These are phyloP conservation scores for Rapana venosa DNA, from an alignment of 2,888 invertebrate genomes.

Conservation along the genomic window DNA sequence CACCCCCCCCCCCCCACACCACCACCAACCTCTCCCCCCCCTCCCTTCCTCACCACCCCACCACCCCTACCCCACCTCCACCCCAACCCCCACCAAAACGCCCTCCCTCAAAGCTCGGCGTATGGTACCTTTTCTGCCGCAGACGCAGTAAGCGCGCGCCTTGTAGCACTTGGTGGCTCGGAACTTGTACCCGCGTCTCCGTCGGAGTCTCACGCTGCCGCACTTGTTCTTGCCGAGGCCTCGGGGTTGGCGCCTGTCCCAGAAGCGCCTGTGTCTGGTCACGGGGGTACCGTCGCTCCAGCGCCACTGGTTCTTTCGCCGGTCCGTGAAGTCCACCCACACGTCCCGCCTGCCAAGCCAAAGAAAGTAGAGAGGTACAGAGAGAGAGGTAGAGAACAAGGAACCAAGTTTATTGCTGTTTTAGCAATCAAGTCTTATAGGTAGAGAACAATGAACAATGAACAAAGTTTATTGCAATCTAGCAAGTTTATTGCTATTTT, in stretches of 20 bases:
- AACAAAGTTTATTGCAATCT: no score
- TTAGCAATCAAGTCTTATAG: no score
- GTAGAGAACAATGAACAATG: no score
- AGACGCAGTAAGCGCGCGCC: neutral
- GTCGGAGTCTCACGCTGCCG: neutral
- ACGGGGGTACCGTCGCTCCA: conserved; percentile 2
- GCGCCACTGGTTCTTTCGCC: neutral
- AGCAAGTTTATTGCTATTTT: no score
- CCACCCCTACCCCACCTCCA: neutral
- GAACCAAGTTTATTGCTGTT: no score
- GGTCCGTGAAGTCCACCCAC: neutral
- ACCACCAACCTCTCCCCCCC: neutral
- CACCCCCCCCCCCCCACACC: no score
- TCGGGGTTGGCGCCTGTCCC: neutral
- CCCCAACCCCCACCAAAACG: neutral
- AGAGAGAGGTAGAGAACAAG: no score
- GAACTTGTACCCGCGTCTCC: neutral
- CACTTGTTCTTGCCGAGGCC: neutral
- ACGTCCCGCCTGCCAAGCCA: neutral
- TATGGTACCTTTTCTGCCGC: conserved; percentile 12
- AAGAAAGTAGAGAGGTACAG: neutral
- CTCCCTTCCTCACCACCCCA: neutral
- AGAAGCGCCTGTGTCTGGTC: neutral
- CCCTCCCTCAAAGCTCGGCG: neutral
- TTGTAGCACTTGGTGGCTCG: neutral